Conservation (phyloP, 2,113 vertebrate genomes). For the Accipiter cooperii region DNA sequence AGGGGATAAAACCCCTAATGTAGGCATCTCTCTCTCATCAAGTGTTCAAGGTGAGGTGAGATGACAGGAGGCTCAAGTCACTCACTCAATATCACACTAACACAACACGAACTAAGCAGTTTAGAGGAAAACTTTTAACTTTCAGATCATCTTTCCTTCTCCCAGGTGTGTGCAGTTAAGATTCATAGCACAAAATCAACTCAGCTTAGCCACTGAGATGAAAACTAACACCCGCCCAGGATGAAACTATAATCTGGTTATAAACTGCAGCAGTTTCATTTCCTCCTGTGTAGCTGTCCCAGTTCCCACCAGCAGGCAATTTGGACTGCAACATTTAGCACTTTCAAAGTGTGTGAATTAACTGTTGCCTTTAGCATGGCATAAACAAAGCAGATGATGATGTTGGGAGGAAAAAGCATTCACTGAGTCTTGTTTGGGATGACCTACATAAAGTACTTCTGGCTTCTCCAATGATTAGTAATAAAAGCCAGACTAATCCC, state of each 20-base stretch:
- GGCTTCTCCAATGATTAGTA: not conserved
- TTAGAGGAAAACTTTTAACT: not conserved
- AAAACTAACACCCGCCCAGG: not conserved
- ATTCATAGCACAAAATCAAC: not conserved
- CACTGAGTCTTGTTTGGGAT: not conserved
- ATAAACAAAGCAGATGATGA: constrained; percentile 27
- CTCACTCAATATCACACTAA: not conserved
- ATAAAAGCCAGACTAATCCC: constrained; percentile 19
- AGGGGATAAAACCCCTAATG: not conserved
- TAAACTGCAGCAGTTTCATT: not conserved
- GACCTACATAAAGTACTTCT: constrained; percentile 28
- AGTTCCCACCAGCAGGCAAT: constrained; percentile 10
- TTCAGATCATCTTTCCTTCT: not conserved
- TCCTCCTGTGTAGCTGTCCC: not conserved
- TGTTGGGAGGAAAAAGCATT: not conserved
- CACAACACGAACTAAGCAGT: not conserved
- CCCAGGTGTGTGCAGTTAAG: not conserved
- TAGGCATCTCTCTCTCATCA: not conserved
- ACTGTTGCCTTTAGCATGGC: constrained; percentile 1
- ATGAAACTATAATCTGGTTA: not conserved
- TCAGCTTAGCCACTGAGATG: not conserved
- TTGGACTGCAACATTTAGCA: not conserved
- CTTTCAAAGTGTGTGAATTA: not conserved
- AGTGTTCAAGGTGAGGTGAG: not conserved
- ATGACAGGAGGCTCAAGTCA: not conserved